A percentile compares a stretch with the other conserved stretches of the same genome.
phyloP scores from a whole-genome alignment of 2,888 invertebrate species.

The Hydropsyche betteni region DNA sequence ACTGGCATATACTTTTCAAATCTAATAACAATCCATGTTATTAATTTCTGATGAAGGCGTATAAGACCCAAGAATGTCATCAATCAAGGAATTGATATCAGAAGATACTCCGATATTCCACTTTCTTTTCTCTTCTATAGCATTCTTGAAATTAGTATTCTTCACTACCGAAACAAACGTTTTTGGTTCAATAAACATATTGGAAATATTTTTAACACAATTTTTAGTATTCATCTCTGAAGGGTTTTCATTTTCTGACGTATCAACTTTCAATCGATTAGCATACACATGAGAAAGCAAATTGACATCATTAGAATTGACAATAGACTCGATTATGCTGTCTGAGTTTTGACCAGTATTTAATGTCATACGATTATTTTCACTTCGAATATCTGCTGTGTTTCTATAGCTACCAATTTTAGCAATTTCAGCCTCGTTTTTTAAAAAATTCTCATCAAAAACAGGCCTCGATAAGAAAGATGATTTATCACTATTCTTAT shows the following conservation, averaged over 20 bases:
- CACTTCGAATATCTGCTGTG: conserved; percentile 47
- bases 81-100: conserved; percentile 74
- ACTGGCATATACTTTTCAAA: not conserved
- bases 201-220: conserved; percentile 56
- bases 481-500: conserved; percentile 45
- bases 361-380: conserved; percentile 37
- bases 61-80: conserved; percentile 76
- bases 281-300: conserved; percentile 71
- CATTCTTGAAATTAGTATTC: conserved; percentile 68
- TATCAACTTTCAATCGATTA: conserved; percentile 59
- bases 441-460: conserved; percentile 50
- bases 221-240: conserved; percentile 57
- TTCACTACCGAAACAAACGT: conserved; percentile 70
- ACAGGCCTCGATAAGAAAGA: conserved; percentile 42
- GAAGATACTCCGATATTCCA: conserved; percentile 76
- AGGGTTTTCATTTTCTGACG: conserved; percentile 57
- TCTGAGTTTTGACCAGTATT: conserved; percentile 56
- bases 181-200: conserved; percentile 62
- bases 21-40: conserved; percentile 76
- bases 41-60: conserved; percentile 66
- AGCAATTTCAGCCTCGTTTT: conserved; percentile 47
- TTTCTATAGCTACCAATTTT: conserved; percentile 43
- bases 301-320: conserved; percentile 70
- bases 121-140: conserved; percentile 69
- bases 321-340: conserved; percentile 73